phyloP scores from a whole-genome alignment of 2,797 vertebrate species.

The Chelonia mydas region DNA sequence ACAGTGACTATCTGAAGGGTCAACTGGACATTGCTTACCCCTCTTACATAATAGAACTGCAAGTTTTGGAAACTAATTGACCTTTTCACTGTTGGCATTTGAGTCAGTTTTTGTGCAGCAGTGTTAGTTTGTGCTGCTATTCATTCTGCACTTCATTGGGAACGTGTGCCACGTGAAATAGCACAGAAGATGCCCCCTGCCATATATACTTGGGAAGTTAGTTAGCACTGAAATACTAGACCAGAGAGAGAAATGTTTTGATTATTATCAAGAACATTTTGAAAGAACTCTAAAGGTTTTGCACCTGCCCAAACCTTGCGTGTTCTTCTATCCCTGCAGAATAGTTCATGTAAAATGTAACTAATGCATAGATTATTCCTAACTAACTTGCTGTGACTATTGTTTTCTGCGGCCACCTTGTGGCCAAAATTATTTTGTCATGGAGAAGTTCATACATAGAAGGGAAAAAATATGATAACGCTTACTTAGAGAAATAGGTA shows the following conservation, averaged over 20 bases:
- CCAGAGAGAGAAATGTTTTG: background rate
- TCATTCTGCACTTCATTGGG: background rate
- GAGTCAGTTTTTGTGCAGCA: background rate
- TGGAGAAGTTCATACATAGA: background rate
- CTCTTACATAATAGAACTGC: background rate
- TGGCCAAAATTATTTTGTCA: background rate
- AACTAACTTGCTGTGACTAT: background rate
- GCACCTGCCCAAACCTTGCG: background rate
- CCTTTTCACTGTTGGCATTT: background rate
- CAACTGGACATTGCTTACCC: background rate
- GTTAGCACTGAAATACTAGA: background rate
- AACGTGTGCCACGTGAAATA: background rate
- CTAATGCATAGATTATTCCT: rapidly evolving
- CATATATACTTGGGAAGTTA: background rate
- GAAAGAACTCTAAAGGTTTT: background rate
- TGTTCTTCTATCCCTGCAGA: background rate
- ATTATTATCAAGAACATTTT: background rate
- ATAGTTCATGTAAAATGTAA: background rate
- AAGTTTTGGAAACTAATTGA: background rate
- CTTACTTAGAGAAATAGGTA: background rate
- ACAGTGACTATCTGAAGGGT: background rate
- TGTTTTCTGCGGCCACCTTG: background rate
- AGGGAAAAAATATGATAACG: background rate
- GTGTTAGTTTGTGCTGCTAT: background rate
- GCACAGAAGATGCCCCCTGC: background rate